Evolutionary conservation across 2,113 vertebrate species (phyloP).

Genomic region (Corvus hawaiiensis): DNA sequence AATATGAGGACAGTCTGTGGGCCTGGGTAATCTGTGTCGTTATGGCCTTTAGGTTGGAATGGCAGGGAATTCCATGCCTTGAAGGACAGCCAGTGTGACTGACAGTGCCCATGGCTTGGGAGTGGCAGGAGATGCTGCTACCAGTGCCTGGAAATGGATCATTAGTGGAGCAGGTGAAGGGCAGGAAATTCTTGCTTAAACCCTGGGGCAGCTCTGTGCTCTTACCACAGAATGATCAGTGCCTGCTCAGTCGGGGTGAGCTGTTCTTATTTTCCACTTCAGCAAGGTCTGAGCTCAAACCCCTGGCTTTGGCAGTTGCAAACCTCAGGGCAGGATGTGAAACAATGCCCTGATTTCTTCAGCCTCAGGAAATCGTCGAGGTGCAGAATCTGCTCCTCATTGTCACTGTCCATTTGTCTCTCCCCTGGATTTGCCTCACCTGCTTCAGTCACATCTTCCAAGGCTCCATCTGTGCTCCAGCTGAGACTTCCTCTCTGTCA

Average conservation of each 20-base stretch:
- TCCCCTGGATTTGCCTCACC: neutral
- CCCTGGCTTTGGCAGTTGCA: neutral
- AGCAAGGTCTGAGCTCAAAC: neutral
- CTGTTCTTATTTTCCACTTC: neutral
- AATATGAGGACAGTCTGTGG: neutral
- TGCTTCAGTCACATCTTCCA: neutral
- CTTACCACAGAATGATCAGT: neutral
- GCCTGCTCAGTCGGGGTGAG: neutral
- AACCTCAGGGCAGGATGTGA: neutral
- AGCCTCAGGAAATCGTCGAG: neutral
- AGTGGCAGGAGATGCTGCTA: constrained; percentile 79
- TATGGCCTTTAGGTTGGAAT: constrained; percentile 75
- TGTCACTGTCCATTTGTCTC: neutral
- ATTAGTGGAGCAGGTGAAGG: constrained; percentile 88
- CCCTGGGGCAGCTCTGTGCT: neutral
- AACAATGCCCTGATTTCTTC: neutral
- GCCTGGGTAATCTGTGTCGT: neutral
- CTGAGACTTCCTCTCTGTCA: neutral
- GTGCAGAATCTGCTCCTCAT: neutral
- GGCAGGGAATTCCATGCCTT: constrained; percentile 86
- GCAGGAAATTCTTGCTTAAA: constrained; percentile 67
- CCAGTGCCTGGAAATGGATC: constrained; percentile 78
- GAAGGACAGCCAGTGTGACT: constrained; percentile 69
- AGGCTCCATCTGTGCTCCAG: neutral
- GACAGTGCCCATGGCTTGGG: constrained; percentile 79